phyloP scores from a whole-genome alignment of 2,113 vertebrate species.

The Pluvianellus socialis region DNA sequence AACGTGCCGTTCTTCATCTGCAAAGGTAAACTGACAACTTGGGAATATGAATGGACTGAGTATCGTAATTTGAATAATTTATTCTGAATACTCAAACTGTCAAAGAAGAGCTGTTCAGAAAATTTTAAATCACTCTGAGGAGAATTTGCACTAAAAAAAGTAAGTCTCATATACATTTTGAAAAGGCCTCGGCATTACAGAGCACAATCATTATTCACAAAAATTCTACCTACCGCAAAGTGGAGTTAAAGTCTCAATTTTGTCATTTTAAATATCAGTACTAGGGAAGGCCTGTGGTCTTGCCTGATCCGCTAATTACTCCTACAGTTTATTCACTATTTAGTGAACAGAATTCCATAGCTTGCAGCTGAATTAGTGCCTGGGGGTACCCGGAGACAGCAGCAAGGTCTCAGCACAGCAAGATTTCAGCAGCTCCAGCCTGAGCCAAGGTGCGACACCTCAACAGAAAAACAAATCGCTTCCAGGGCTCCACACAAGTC shows the following conservation, averaged over 20 bases:
- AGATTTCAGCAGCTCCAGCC: background rate
- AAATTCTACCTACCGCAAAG: background rate
- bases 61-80: background rate
- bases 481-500: too few species aligned
- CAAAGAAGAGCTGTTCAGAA: background rate
- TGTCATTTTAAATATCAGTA: background rate
- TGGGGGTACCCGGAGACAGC: background rate
- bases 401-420: background rate
- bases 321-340: background rate
- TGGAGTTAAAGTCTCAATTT: background rate
- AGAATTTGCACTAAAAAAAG: background rate
- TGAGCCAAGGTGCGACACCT: background rate
- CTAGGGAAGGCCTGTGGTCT: background rate
- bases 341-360: background rate
- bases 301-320: background rate
- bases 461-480: fast-evolving
- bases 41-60: background rate
- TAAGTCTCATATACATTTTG: background rate
- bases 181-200: background rate
- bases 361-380: background rate
- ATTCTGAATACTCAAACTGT: background rate
- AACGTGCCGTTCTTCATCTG: background rate
- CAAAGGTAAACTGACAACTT: background rate
- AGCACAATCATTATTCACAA: background rate
- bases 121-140: background rate